These are phyloP conservation scores for Vanessa tameamea DNA, from an alignment of 1,140 invertebrate genomes.

Conservation along the genomic window DNA sequence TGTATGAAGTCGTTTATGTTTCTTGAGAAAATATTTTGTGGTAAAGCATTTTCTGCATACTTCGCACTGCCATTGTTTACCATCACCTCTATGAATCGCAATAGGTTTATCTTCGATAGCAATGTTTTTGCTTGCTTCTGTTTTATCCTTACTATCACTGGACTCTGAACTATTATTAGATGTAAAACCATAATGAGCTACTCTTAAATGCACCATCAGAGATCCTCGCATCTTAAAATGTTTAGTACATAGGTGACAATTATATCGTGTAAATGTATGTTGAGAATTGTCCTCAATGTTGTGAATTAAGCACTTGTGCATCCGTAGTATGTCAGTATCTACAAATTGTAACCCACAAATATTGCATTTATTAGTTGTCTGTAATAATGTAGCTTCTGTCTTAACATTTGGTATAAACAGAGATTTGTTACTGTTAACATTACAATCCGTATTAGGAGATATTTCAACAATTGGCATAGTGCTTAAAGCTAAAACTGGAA, in stretches of 20 bases:
- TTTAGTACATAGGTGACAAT: constrained; percentile 89
- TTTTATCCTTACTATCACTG: constrained; percentile 33
- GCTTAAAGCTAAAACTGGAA: constrained; percentile 69
- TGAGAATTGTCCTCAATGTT: constrained; percentile 82
- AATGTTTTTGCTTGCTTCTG: constrained; percentile 32
- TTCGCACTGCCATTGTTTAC: constrained; percentile 89
- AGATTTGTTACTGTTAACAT: constrained; percentile 40
- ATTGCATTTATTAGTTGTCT: constrained; percentile 81
- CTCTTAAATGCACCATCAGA: constrained; percentile 89
- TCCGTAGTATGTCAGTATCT: constrained; percentile 84
- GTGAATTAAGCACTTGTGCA: constrained; percentile 89
- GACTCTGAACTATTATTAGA: constrained; percentile 40
- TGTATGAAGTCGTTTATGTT: constrained; percentile 92
- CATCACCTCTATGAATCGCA: constrained; percentile 57
- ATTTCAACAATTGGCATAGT: constrained; percentile 71
- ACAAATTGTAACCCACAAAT: constrained; percentile 87
- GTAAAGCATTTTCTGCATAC: constrained; percentile 92
- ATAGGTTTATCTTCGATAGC: constrained; percentile 45
- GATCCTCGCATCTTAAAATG: constrained; percentile 90
- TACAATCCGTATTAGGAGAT: constrained; percentile 45
- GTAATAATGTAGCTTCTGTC: constrained; percentile 56
- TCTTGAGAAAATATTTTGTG: constrained; percentile 94
- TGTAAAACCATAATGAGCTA: constrained; percentile 85
- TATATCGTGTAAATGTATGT: constrained; percentile 81
- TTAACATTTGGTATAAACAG: constrained; percentile 50